These are phyloP conservation scores for Stichodactyla mertensii DNA, from an alignment of 64 coral and sea anemone genomes.

Conservation along the genomic window DNA sequence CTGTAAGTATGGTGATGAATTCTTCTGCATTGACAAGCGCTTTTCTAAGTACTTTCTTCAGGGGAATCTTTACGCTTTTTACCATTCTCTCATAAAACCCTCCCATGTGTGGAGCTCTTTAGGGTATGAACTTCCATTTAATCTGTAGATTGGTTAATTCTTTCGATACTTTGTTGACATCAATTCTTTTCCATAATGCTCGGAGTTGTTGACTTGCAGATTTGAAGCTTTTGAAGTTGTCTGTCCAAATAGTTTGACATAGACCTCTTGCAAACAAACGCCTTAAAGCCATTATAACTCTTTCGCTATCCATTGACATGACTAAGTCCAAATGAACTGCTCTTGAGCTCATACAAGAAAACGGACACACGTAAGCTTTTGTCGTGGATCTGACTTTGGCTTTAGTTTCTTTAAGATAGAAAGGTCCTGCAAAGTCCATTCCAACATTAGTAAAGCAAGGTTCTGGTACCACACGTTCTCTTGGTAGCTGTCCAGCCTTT, in stretches of 20 bases:
- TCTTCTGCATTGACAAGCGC: background rate
- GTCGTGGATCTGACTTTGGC: background rate
- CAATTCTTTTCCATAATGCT: slow-evolving; percentile 8
- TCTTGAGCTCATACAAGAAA: slow-evolving; percentile 23
- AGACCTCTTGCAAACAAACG: slow-evolving; percentile 1
- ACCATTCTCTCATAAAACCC: slow-evolving; percentile 34
- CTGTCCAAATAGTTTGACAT: background rate
- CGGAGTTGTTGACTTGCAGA: background rate
- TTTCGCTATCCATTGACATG: background rate
- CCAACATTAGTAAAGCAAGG: slow-evolving; percentile 34
- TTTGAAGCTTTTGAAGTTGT: slow-evolving; percentile 13
- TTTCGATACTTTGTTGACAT: slow-evolving; percentile 4
- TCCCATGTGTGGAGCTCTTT: slow-evolving; percentile 33
- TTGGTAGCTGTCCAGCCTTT: background rate
- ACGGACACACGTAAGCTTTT: slow-evolving; percentile 38
- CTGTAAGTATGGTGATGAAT: background rate
- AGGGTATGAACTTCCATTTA: slow-evolving; percentile 28
- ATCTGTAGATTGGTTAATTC: background rate
- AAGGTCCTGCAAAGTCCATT: slow-evolving; percentile 58
- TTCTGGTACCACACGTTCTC: slow-evolving; percentile 17
- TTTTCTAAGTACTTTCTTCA: slow-evolving; percentile 21
- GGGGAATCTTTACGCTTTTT: background rate
- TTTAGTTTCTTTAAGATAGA: slow-evolving; percentile 51
- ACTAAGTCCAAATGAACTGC: slow-evolving; percentile 43
- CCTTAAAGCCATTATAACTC: background rate